Percentiles rank a stretch among this genome's conserved stretches.
Conservation (phyloP, 2,113 vertebrate genomes). For the Anhinga anhinga region DNA sequence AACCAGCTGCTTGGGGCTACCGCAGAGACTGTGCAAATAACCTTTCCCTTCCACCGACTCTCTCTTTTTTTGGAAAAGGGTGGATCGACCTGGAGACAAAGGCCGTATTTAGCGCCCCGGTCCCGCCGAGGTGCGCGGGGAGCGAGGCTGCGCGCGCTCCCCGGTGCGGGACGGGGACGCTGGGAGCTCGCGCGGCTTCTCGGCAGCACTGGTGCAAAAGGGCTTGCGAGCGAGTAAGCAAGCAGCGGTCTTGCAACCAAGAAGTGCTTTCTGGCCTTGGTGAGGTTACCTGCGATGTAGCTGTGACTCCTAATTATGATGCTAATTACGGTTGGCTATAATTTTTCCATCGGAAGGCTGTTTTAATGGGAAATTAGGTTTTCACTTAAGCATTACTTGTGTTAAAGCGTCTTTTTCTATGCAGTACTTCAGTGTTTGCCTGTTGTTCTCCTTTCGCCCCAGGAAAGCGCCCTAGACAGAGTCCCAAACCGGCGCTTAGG, state of each 20-base stretch:
- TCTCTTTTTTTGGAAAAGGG: not conserved
- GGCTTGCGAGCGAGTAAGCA: not conserved
- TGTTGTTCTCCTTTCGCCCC: not conserved
- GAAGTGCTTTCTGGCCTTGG: not conserved
- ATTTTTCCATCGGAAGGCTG: not conserved
- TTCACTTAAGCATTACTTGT: not conserved
- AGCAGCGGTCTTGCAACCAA: not conserved
- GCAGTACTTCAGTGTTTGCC: not conserved
- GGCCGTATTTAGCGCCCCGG: not conserved
- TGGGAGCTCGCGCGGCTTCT: not conserved
- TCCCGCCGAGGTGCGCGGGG: not conserved
- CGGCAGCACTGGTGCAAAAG: not conserved
- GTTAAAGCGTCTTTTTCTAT: not conserved
- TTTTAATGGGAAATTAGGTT: not conserved
- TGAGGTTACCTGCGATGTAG: not conserved
- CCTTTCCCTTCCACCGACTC: accelerated
- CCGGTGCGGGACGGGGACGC: accelerated
- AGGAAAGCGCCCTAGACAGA: not conserved
- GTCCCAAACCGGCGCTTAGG: not conserved
- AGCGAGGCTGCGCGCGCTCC: not conserved
- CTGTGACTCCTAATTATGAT: not conserved
- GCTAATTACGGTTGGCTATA: not conserved
- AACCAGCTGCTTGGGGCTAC: not conserved
- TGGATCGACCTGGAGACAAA: not conserved
- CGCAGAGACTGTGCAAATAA: not conserved